Percentiles rank a stretch among this genome's conserved stretches.
phyloP scores from a whole-genome alignment of 2,113 vertebrate genomes.

The Notothenia rossii region DNA sequence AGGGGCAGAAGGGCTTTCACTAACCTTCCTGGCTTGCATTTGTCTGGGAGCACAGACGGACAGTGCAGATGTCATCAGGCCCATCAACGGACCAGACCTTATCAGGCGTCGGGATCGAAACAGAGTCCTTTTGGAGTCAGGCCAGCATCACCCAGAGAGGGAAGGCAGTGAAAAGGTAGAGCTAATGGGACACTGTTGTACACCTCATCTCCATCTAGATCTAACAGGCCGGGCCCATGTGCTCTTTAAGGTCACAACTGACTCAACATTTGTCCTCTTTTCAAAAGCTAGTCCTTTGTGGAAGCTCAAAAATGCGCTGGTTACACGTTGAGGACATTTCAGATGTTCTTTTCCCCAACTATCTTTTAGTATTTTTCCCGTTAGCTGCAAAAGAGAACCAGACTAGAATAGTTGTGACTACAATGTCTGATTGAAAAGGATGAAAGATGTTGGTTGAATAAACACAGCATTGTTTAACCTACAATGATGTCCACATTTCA shows the following conservation, averaged over 20 bases:
- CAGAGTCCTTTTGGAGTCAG: constrained; percentile 76
- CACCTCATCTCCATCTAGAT: constrained; percentile 85
- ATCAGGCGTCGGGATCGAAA: constrained; percentile 81
- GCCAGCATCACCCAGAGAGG: constrained; percentile 80
- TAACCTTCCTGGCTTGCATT: constrained; percentile 62
- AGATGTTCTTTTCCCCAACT: not conserved
- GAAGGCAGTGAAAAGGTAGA: constrained; percentile 81
- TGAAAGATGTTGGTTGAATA: constrained; percentile 47
- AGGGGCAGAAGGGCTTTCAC: constrained; percentile 49
- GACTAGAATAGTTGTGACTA: constrained; percentile 17
- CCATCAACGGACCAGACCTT: constrained; percentile 75
- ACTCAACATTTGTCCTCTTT: constrained; percentile 59
- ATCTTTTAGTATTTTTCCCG: constrained; percentile 3
- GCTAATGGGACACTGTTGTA: constrained; percentile 84
- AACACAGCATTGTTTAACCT: constrained; percentile 62
- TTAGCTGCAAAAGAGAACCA: constrained; percentile 14
- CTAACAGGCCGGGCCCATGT: constrained; percentile 80
- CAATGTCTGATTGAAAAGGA: constrained; percentile 30
- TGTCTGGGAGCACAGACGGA: constrained; percentile 75
- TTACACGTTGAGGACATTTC: not conserved
- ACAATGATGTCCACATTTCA: constrained; percentile 45
- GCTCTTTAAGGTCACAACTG: constrained; percentile 83
- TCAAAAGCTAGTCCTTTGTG: constrained; percentile 31
- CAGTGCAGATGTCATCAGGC: constrained; percentile 81
- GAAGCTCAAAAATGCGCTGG: not conserved